A percentile compares a stretch with the other conserved stretches of the same genome.
Conservation (phyloP, 2,797 vertebrate genomes). For the Iguana delicatissima region DNA sequence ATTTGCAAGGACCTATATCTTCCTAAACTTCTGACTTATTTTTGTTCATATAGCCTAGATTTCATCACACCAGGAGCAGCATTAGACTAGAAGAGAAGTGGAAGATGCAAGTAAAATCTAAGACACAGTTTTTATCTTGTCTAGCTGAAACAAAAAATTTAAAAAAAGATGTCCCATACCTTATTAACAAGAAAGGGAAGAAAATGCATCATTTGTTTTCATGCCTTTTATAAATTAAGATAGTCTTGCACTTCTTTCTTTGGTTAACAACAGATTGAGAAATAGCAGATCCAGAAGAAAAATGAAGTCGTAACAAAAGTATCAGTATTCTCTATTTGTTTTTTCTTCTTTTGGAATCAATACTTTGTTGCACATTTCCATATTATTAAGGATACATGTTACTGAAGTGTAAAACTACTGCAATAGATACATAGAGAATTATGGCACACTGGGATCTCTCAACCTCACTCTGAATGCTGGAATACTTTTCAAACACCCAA, state of each 20-base stretch:
- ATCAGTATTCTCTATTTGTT: not conserved
- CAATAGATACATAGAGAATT: not conserved
- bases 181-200: not conserved
- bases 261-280: not conserved
- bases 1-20: not conserved
- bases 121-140: not conserved
- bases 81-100: not conserved
- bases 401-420: not conserved
- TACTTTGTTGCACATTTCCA: not conserved
- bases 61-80: not conserved
- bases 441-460: not conserved
- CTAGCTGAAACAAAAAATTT: not conserved
- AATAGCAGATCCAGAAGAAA: not conserved
- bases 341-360: not conserved
- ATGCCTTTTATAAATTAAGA: not conserved
- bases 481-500: not conserved
- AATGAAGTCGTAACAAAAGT: not conserved
- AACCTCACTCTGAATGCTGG: not conserved
- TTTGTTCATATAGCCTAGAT: not conserved
- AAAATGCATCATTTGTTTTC: not conserved
- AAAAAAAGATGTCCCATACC: not conserved
- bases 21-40: not conserved
- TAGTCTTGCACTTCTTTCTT: not conserved
- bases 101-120: not conserved
- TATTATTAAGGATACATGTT: not conserved